These are phyloP conservation scores for Xestia xanthographa DNA, from an alignment of 2,888 invertebrate species.

Conservation along the genomic window DNA sequence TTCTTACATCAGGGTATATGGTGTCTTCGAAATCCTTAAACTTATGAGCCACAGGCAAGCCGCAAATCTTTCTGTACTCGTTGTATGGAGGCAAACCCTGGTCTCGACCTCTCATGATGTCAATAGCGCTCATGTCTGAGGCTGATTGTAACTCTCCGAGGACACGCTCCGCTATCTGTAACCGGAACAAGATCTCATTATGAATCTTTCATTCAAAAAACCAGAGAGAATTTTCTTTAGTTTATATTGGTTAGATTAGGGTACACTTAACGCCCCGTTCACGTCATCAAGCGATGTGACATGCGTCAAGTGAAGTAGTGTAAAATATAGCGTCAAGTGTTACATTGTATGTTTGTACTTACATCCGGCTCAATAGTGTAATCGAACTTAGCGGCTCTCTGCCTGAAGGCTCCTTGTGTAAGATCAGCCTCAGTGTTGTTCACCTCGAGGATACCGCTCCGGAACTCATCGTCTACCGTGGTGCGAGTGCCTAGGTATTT, in stretches of 20 bases:
- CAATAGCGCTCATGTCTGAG: conserved; percentile 72
- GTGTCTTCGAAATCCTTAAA: conserved; percentile 94
- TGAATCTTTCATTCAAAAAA: background rate
- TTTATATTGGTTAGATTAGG: background rate
- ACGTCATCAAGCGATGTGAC: background rate
- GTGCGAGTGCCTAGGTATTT: conserved; percentile 68
- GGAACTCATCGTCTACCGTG: conserved; percentile 67
- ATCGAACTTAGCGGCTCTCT: conserved; percentile 72
- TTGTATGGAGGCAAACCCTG: conserved; percentile 96
- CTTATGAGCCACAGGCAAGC: conserved; percentile 92
- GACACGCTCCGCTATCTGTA: conserved; percentile 71
- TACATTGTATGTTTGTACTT: conserved; percentile 9
- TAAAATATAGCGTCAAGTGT: background rate
- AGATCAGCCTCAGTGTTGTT: conserved; percentile 75
- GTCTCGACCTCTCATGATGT: conserved; percentile 91
- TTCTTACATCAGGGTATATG: conserved; percentile 84
- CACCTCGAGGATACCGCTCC: conserved; percentile 70
- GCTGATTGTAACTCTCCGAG: conserved; percentile 67
- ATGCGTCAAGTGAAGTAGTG: background rate
- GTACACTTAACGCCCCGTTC: background rate
- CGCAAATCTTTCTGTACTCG: conserved; percentile 95
- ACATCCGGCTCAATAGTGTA: conserved; percentile 74
- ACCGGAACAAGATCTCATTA: background rate
- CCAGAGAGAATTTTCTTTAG: too few species aligned
- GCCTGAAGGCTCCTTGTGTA: conserved; percentile 74